A percentile compares a stretch with the other conserved stretches of the same genome.
Conservation (phyloP, 2,888 invertebrate species). For the Mesochorus sp. region DNA sequence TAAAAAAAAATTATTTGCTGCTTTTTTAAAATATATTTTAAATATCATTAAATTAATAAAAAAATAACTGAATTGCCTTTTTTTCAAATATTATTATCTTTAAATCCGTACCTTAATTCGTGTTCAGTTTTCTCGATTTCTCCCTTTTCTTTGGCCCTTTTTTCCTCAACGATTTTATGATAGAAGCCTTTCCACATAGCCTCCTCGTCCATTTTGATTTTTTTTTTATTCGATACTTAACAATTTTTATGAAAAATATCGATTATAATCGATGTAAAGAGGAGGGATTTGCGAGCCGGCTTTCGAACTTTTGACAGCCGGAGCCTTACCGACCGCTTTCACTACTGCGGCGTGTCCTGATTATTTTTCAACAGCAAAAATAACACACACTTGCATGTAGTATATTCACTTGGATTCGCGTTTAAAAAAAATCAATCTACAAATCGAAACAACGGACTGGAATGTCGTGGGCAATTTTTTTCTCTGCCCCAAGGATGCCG, state of each 20-base stretch:
- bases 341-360: background rate
- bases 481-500: conserved; percentile 56
- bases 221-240: conserved; percentile 35
- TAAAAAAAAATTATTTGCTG: too few relatives aligned
- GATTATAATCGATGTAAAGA: conserved; percentile 5
- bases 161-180: conserved; percentile 82
- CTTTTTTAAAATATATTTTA: background rate
- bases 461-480: conserved; percentile 44
- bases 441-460: conserved; percentile 16
- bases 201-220: conserved; percentile 85
- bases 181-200: conserved; percentile 91
- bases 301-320: conserved; percentile 38
- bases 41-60: too few relatives aligned
- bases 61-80: too few relatives aligned
- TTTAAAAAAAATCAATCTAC: conserved; percentile 29
- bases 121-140: conserved; percentile 86
- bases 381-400: background rate
- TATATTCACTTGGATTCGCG: too few relatives aligned
- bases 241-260: background rate
- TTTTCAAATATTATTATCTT: background rate
- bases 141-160: conserved; percentile 85
- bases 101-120: conserved; percentile 85
- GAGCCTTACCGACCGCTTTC: conserved; percentile 40
- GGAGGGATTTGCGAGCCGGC: conserved; percentile 25
- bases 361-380: background rate